Percentiles rank a stretch among this genome's conserved stretches.
phyloP scores from a whole-genome alignment of 2,797 vertebrate species.

The Periparus ater region DNA sequence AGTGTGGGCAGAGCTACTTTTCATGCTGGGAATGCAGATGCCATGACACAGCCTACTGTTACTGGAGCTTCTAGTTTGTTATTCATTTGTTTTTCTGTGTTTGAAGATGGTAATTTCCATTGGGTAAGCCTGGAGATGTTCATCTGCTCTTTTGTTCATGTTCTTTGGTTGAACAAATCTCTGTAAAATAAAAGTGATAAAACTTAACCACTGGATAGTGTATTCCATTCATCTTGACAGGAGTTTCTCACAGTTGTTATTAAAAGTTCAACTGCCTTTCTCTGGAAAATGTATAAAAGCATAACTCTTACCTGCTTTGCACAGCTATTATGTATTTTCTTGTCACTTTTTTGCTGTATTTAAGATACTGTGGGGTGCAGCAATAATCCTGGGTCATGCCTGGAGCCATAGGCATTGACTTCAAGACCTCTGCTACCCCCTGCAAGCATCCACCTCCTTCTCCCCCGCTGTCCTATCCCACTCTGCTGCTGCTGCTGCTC shows the following conservation, averaged over 20 bases:
- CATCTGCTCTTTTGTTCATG: neutral
- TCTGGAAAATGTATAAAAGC: neutral
- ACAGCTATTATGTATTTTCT: neutral
- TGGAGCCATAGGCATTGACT: neutral
- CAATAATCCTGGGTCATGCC: neutral
- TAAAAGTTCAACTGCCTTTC: neutral
- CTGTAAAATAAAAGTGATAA: neutral
- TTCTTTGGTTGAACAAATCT: neutral
- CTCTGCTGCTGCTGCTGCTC: neutral
- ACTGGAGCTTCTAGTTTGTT: constrained; percentile 8
- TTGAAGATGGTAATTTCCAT: constrained; percentile 30
- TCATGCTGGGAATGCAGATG: constrained; percentile 41
- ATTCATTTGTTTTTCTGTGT: constrained; percentile 30
- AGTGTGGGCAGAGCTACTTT: constrained; percentile 6
- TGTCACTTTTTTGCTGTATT: neutral
- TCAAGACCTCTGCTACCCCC: neutral
- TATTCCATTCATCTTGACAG: neutral
- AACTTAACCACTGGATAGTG: neutral
- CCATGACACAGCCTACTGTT: constrained; percentile 45
- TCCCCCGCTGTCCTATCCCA: neutral
- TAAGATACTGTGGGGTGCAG: neutral
- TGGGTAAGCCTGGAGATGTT: neutral
- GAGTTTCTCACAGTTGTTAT: neutral
- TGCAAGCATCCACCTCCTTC: neutral
- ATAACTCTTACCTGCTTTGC: neutral